Evolutionary conservation across 1,140 invertebrate genomes (phyloP).

Genomic region (Pseudomyrmex gracilis): DNA sequence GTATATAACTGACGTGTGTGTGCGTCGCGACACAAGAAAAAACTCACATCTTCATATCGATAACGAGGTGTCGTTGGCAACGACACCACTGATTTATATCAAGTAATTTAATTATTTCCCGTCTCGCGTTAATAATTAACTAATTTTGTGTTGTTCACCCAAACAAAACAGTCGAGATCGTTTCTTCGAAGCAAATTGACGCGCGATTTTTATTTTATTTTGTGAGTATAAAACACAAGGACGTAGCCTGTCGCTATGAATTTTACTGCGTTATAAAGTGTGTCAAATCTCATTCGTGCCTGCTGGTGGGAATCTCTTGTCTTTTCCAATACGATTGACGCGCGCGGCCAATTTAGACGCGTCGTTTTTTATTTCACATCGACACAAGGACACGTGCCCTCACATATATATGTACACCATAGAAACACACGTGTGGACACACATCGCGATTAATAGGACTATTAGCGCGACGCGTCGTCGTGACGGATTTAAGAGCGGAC

Average conservation of each 20-base stretch:
- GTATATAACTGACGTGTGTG: slow-evolving; percentile 21
- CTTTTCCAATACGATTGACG: background rate
- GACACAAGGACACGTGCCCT: slow-evolving; percentile 21
- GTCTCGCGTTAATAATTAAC: no score
- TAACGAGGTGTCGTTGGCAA: background rate
- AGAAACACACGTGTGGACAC: background rate
- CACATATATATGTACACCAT: background rate
- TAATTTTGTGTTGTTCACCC: no score
- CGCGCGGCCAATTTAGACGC: slow-evolving; percentile 47
- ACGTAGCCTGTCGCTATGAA: background rate
- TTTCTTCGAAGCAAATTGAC: background rate
- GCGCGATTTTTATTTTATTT: slow-evolving; percentile 24
- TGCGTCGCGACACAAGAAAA: background rate
- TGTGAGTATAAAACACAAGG: background rate
- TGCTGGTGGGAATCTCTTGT: slow-evolving; percentile 38
- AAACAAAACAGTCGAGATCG: background rate
- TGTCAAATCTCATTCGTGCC: background rate
- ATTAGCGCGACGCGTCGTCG: slow-evolving; percentile 73
- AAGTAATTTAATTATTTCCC: background rate
- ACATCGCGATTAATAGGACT: slow-evolving; percentile 74
- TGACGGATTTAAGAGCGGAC: slow-evolving; percentile 76
- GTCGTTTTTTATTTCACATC: slow-evolving; percentile 29
- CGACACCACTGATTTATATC: background rate
- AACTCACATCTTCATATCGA: slow-evolving; percentile 30
- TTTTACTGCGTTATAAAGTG: slow-evolving; percentile 1